Evolutionary conservation across 2,888 invertebrate species (phyloP), one percentile per base, ranked within the genome.

Genomic region (Trichopria drosophilae): DNA sequence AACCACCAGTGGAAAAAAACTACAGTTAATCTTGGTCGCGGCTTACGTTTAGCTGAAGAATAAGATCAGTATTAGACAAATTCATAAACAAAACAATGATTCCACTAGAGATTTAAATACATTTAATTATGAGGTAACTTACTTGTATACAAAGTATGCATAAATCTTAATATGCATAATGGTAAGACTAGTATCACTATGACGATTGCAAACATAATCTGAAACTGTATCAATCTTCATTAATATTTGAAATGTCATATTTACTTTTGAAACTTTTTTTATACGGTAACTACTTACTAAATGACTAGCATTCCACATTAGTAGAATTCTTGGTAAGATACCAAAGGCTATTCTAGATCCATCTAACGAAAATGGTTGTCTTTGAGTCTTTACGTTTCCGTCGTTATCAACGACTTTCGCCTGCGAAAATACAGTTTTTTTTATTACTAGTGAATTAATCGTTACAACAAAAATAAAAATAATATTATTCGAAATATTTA

Each of bases 351-450:
- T 72, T 60, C 78, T 73, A 18, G 84, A 82, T 3, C 86, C 87
- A 75, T 93, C 91, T 50, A 93, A 71, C 10, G 90, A 83, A 78
- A 93, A 93, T 36, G 82, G 82, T 68, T 92, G 90, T n/a, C 77
- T 77, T 40, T 84, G 66, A 53, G 70, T 65, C 54, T 79, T 79
- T 61, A 81, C 76, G 68, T 83, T 80, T 2, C 80, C 83, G 50
- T 80, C 70, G 32, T 75, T 75, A 76, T 88, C 88, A 60, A 68
- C 74, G 15, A 82, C 84, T 53, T 71, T 71, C 13, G 85, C 83
- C 82, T 83, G 60, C 48, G 76, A 74, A 50, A 47, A 45, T 3
- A 23, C 19, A 10, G 7, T 35, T 6, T 23, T 20, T 18, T 20
- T 29, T 26, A 47, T 42, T 35, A 12, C 22, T 10, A 9, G 31